Conservation (phyloP, 2,113 vertebrate genomes). For the Porphyrio hochstetteri region DNA sequence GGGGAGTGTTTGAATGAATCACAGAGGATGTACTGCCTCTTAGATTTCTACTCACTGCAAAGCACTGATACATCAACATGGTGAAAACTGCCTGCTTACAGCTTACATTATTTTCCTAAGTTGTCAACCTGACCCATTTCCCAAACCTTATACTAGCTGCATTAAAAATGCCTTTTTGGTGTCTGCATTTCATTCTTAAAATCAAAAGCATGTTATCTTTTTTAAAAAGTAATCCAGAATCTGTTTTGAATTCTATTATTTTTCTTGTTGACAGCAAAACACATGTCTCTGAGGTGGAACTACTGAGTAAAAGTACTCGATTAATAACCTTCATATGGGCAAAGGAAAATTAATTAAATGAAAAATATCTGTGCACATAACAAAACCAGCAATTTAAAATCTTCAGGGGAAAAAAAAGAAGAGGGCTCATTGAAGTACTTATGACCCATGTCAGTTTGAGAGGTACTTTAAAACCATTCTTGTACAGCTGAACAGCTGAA, state of each 20-base stretch:
- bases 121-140: not conserved
- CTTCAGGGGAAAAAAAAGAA: not conserved
- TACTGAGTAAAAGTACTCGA: not conserved
- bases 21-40: not conserved
- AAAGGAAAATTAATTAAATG: not conserved
- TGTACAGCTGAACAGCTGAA: not conserved
- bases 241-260: slow-evolving; percentile 23
- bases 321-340: not conserved
- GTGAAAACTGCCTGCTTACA: not conserved
- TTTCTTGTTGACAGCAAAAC: not conserved
- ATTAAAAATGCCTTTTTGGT: not conserved
- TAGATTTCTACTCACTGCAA: not conserved
- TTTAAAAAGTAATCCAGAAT: not conserved
- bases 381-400: not conserved
- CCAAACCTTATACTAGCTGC: not conserved
- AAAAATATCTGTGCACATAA: not conserved
- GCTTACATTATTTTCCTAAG: not conserved
- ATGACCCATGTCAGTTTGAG: not conserved
- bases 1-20: not conserved
- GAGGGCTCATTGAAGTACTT: not conserved
- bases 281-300: not conserved
- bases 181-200: not conserved
- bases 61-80: not conserved
- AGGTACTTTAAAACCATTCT: not conserved
- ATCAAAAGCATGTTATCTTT: not conserved